A percentile compares a stretch with the other conserved stretches of the same genome.
phyloP scores from a whole-genome alignment of 2,797 vertebrate species.

The Phoeniculus purpureus region DNA sequence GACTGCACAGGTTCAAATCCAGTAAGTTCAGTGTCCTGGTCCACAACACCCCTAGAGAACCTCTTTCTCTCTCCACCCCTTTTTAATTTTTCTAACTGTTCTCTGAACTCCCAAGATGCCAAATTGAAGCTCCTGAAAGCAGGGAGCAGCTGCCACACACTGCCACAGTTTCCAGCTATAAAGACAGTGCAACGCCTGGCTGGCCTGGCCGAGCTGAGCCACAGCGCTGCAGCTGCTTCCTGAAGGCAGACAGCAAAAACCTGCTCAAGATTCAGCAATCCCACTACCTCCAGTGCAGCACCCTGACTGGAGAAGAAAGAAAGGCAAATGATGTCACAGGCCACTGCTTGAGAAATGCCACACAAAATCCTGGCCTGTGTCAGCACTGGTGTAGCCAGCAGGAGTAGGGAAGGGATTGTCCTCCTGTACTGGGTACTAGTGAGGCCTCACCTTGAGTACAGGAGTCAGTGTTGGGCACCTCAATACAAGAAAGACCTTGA shows the following conservation, averaged over 20 bases:
- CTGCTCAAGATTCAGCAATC: background rate
- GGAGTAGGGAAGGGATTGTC: too few species aligned
- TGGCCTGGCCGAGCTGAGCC: background rate
- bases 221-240: slow-evolving; percentile 2
- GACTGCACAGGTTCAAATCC: background rate
- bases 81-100: background rate
- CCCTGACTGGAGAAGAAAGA: background rate
- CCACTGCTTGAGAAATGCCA: background rate
- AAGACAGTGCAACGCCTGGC: background rate
- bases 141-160: slow-evolving; percentile 22
- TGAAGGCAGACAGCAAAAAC: background rate
- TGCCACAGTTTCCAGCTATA: background rate
- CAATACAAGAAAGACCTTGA: too few species aligned
- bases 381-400: too few species aligned
- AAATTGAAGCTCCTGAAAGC: background rate
- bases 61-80: background rate
- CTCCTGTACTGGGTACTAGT: too few species aligned
- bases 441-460: too few species aligned
- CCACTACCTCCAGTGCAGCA: background rate
- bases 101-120: background rate
- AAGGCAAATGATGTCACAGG: background rate
- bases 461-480: too few species aligned
- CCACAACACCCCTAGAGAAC: background rate
- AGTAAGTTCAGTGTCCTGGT: background rate
- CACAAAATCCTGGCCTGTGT: background rate